Percentiles rank a stretch among this genome's conserved stretches.
phyloP scores from a whole-genome alignment of 2,113 vertebrate species.

The Pituophis catenifer region DNA sequence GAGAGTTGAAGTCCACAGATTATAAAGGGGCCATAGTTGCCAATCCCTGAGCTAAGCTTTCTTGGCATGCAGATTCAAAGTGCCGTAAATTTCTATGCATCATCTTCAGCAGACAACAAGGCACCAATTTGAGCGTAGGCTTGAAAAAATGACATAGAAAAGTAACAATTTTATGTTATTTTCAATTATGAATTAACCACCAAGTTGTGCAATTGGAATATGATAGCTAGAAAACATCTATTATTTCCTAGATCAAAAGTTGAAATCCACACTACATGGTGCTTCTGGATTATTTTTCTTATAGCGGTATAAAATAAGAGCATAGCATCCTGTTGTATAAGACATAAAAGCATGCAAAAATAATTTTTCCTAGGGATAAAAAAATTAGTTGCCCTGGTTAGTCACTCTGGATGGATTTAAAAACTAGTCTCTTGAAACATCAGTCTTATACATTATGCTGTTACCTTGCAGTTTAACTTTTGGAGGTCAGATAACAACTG shows the following conservation, averaged over 20 bases:
- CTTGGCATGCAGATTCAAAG: neutral
- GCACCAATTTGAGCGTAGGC: neutral
- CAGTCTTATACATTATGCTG: slow-evolving; percentile 27
- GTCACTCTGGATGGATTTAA: neutral
- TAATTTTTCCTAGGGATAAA: neutral
- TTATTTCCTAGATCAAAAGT: neutral
- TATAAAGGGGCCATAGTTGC: too few relatives aligned
- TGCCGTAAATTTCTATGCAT: neutral
- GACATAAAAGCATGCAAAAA: neutral
- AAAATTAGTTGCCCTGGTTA: neutral
- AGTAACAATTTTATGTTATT: neutral
- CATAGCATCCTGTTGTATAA: neutral
- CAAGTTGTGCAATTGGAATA: neutral
- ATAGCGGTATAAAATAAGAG: neutral
- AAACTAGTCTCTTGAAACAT: neutral
- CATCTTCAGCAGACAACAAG: neutral
- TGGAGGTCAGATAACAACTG: slow-evolving; percentile 23
- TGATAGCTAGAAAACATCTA: neutral
- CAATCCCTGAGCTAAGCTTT: too few relatives aligned
- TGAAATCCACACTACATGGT: neutral
- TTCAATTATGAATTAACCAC: neutral
- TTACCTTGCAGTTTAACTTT: slow-evolving; percentile 38
- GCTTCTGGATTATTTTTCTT: neutral
- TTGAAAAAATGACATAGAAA: neutral
- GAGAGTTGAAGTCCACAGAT: too few relatives aligned